These are phyloP conservation scores for Procambarus clarkii DNA, from an alignment of 1,140 invertebrate genomes.

Conservation along the genomic window DNA sequence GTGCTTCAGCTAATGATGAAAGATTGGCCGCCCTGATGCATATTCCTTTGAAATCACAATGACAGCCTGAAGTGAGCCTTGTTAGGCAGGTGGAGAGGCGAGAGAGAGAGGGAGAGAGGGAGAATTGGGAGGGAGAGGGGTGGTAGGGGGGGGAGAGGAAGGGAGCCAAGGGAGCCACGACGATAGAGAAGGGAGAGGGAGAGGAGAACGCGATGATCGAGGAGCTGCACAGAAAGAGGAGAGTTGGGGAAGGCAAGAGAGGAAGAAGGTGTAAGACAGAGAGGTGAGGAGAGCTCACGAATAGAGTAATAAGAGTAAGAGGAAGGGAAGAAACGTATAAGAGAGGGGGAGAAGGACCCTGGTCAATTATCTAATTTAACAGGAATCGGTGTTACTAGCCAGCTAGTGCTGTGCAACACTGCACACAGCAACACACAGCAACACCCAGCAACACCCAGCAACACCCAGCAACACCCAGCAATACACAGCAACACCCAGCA, in stretches of 20 bases:
- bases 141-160: neutral
- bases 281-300: neutral
- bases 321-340: no score
- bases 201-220: neutral
- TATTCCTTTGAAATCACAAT: conserved; percentile 61
- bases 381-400: no score
- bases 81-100: conserved; percentile 22
- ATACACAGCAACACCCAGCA: no score
- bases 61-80: conserved; percentile 61
- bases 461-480: no score
- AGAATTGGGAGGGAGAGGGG: neutral
- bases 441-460: no score
- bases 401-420: no score
- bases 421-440: no score
- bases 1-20: conserved; percentile 55
- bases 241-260: neutral
- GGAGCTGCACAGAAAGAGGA: neutral
- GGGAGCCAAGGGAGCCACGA: neutral
- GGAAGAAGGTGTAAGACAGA: no score
- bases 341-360: neutral
- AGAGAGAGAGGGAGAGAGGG: conserved; percentile 6
- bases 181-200: neutral
- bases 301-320: no score
- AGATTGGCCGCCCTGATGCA: conserved; percentile 56
- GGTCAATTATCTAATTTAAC: no score